Evolutionary conservation across 2,888 invertebrate species (phyloP), one percentile per base, ranked within the genome.

Genomic region (Brachypalpus laphriformis): DNA sequence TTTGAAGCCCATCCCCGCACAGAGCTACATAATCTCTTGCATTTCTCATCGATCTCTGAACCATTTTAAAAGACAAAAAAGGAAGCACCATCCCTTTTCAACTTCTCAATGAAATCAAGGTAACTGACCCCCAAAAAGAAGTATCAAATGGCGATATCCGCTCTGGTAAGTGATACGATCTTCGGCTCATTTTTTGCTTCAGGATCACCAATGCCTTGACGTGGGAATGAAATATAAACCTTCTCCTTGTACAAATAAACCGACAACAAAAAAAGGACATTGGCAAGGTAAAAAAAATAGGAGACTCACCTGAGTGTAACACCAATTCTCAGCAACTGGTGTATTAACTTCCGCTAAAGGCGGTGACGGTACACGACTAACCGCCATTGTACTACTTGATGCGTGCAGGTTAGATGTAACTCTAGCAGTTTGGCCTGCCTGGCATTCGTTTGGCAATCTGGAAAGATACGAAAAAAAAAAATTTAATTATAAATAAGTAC

Each of bases 271-370:
- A 40, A 56, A 75, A 63, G 56, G 54, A 54, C 16, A 49, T n/a
- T n/a, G n/a, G n/a, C 37, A 14, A 14, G 16, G 2, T 22, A 34
- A 31, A 57, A 25, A 11, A 9, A 56, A 72, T 4, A 11, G 11
- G 47, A 47, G 75, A 90, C 91, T 92, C 94, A 98, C 98, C 97
- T 99, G 98, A 92, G 99, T 99, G 93, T 99, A 99, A 95, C 99
- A 99, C 99, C 99, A 99, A 94, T 99, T 99, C 93, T 99, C 99
- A 87, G 99, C 99, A 89, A 99, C 98, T 91, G 99, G 99, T 91
- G 97, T 97, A 93, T 97, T 97, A 92, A 96, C 97, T 95, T 97
- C 97, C 93, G 97, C 97, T 91, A 98, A 96, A 90, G 97, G 96
- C 92, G 98, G 98, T 94, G 98, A 98, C 92, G 98, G 98, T 92